Percentiles rank a stretch among this genome's conserved stretches.
These are phyloP conservation scores for Toxotes lorentzi DNA, from an alignment of 2,797 vertebrate species.

Conservation along the genomic window DNA sequence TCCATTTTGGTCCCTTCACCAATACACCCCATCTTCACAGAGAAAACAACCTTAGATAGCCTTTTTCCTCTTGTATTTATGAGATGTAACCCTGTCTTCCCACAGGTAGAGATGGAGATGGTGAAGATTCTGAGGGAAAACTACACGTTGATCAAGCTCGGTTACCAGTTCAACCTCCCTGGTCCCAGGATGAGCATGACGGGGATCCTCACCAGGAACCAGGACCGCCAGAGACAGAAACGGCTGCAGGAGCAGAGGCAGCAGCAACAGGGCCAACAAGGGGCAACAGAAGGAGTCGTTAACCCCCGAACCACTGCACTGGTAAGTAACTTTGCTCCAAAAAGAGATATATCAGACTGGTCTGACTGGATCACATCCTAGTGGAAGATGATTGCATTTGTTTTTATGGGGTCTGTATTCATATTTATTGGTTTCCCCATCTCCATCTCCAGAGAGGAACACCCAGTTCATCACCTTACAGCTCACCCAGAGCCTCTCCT, in stretches of 20 bases:
- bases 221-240: constrained; percentile 96
- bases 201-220: constrained; percentile 95
- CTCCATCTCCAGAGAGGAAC: constrained; percentile 82
- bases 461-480: constrained; percentile 88
- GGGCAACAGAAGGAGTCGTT: constrained; percentile 69
- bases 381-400: background rate
- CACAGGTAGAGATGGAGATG: constrained; percentile 97
- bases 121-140: constrained; percentile 95
- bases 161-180: constrained; percentile 97
- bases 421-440: background rate
- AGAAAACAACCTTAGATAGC: no score
- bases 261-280: constrained; percentile 86
- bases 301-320: constrained; percentile 88
- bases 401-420: background rate
- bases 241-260: constrained; percentile 92
- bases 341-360: background rate
- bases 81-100: background rate
- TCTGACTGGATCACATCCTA: background rate
- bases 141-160: constrained; percentile 92
- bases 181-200: constrained; percentile 98
- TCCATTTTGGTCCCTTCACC: background rate
- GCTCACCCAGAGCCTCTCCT: constrained; percentile 90
- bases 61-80: background rate
- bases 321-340: constrained; percentile 39
- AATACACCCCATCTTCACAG: background rate